These are phyloP conservation scores for Ceratotherium simum DNA, from an alignment of 2,113 vertebrate species.

Conservation along the genomic window DNA sequence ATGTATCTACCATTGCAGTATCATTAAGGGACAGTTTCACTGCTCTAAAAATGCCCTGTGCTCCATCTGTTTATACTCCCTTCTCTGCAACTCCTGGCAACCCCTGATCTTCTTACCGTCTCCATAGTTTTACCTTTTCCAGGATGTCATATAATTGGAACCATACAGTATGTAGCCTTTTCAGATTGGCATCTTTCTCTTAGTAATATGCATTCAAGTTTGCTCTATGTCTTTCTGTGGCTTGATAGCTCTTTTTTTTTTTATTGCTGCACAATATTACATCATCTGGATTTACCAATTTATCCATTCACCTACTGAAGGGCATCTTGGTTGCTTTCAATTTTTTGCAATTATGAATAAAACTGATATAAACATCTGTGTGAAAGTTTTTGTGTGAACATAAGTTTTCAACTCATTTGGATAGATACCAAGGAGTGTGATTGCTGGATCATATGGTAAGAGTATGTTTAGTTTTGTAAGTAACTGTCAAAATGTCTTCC, in stretches of 20 bases:
- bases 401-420: background rate
- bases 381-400: background rate
- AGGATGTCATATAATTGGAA: background rate
- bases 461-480: background rate
- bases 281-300: background rate
- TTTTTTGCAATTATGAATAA: background rate
- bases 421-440: background rate
- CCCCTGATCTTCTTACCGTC: rapidly evolving
- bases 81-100: no score
- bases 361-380: background rate
- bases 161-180: no score
- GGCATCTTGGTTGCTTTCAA: background rate
- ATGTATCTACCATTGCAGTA: rapidly evolving
- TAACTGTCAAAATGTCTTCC: background rate
- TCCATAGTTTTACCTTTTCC: background rate
- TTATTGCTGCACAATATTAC: no score
- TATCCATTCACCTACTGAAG: background rate
- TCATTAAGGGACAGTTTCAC: background rate
- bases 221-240: background rate
- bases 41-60: background rate
- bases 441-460: background rate
- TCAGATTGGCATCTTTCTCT: background rate
- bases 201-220: background rate
- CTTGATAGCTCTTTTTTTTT: background rate
- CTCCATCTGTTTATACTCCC: background rate